A percentile compares a stretch with the other conserved stretches of the same genome.
phyloP scores from a whole-genome alignment of 2,888 invertebrate genomes.

The Allolobophora icterica region DNA sequence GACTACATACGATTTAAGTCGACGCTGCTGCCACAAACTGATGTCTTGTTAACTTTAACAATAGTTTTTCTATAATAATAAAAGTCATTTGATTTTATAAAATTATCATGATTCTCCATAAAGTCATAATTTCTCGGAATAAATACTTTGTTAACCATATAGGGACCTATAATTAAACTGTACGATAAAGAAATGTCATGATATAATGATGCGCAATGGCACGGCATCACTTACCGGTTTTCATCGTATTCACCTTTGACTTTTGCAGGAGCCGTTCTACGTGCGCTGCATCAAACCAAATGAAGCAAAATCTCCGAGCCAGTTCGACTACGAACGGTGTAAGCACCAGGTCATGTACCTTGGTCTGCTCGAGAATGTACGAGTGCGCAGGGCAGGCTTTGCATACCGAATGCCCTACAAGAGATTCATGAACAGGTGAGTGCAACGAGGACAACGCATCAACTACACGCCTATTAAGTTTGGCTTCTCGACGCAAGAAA shows the following conservation, averaged over 20 bases:
- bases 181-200: neutral
- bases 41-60: too few relatives aligned
- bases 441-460: neutral
- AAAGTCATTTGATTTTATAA: neutral
- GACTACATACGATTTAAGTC: too few relatives aligned
- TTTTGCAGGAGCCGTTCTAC: constrained; percentile 84
- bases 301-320: constrained; percentile 84
- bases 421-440: constrained; percentile 82
- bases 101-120: neutral
- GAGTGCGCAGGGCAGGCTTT: constrained; percentile 94
- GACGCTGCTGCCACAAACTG: too few relatives aligned
- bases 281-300: constrained; percentile 97
- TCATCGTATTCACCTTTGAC: neutral
- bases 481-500: too few relatives aligned
- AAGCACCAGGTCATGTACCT: constrained; percentile 75
- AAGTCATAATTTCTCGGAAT: neutral
- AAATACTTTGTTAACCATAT: neutral
- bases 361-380: constrained; percentile 91
- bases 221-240: neutral
- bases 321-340: constrained; percentile 84
- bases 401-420: constrained; percentile 92
- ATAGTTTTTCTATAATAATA: too few relatives aligned
- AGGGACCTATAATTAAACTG: too few relatives aligned
- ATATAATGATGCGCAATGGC: neutral
- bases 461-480: neutral